Evolutionary conservation across 64 coral and sea anemone genomes (phyloP), one percentile per base, ranked within the genome.

Genomic region (Dendrophyllia cribrosa): DNA sequence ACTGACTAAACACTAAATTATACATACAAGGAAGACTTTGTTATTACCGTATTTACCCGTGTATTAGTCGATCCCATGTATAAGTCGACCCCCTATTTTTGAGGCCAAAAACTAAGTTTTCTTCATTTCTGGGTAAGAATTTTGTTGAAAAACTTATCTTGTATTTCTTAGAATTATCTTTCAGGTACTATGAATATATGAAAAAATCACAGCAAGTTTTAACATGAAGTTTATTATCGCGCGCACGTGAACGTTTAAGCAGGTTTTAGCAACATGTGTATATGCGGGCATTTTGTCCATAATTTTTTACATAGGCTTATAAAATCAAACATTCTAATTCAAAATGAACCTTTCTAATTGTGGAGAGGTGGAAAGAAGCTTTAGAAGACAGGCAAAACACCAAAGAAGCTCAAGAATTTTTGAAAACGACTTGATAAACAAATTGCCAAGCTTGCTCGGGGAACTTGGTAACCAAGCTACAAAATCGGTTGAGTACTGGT

Each of bases 391-490:
- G 63, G 19, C 63, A 19, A 66, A 66, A 66, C 63, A 20, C 19
- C 12, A 15, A 66, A 20, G 63, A 66, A 66, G 63, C 63, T 66
- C 63, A 66, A 66, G 63, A 66, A 66, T 19, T 0, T 66, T 15
- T 66, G 63, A 66, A 66, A 66, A 66, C n/a, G 63, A 14, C 12
- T 20, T 15, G 19, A 66, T 66, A 3, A 66, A 15, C 63, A 66
- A 66, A 5, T 4, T 66, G 63, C 63, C 63, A 66, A 14, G 19
- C 15, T 66, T 1, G 15, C 8, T 66, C n/a, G 63, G 63, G 34
- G 34, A 66, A 66, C 63, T 66, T 66, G 63, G 63, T 66, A 66
- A 66, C 63, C 83, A 46, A 59, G 46, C 65, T 86, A 65, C 65
- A 67, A 65, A n/a, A 65, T 65, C 7, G 83, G 45, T 19, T 19